These are phyloP conservation scores for Drosophila fuyamai DNA, from an alignment of 1,140 invertebrate species.

Conservation along the genomic window DNA sequence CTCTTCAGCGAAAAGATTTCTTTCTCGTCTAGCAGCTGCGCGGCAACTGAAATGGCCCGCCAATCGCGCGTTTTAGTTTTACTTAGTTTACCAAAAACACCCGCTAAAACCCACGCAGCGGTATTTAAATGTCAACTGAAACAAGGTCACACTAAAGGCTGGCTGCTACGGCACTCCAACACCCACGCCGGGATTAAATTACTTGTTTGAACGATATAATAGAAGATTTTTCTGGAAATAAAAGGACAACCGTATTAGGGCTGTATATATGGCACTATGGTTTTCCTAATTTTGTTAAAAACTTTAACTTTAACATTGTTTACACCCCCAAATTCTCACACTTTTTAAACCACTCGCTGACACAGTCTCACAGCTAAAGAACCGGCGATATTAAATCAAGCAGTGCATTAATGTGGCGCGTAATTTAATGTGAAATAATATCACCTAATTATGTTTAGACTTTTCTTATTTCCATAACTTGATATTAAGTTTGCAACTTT, in stretches of 20 bases:
- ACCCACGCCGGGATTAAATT: not conserved
- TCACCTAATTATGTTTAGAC: too few species aligned
- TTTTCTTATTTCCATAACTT: too few species aligned
- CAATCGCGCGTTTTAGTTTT: slow-evolving; percentile 12
- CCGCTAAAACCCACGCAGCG: not conserved
- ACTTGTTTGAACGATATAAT: too few species aligned
- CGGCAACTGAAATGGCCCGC: slow-evolving; percentile 67
- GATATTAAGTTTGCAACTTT: too few species aligned
- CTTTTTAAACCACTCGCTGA: not conserved
- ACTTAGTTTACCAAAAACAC: not conserved
- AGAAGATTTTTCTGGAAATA: too few species aligned
- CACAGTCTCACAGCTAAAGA: not conserved
- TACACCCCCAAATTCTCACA: not conserved
- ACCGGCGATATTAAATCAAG: too few species aligned
- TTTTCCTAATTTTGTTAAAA: too few species aligned
- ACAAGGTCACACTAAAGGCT: slow-evolving; percentile 6
- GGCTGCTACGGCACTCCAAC: not conserved
- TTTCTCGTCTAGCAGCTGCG: slow-evolving; percentile 67
- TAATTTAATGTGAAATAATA: not conserved
- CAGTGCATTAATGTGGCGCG: too few species aligned
- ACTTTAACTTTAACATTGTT: too few species aligned
- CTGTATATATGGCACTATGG: too few species aligned
- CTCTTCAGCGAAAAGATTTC: slow-evolving; percentile 31
- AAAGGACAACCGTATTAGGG: too few species aligned
- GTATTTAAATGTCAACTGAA: slow-evolving; percentile 1